These are phyloP conservation scores for Proterorhinus semilunaris DNA, from an alignment of 2,113 vertebrate genomes.

Conservation along the genomic window DNA sequence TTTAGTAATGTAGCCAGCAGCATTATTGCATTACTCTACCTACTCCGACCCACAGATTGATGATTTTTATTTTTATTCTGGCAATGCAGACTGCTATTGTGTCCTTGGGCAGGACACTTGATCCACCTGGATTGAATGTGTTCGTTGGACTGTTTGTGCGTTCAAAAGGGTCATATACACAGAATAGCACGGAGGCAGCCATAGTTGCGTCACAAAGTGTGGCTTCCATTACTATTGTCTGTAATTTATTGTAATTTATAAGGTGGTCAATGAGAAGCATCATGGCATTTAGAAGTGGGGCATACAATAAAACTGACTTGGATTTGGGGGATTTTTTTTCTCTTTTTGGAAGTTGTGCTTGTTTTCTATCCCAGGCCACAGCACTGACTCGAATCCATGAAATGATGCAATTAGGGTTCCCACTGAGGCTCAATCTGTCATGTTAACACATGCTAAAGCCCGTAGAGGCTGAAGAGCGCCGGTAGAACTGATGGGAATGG, in stretches of 20 bases:
- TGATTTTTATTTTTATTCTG: too few species aligned
- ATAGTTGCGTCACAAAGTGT: too few species aligned
- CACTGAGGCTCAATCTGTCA: constrained; percentile 81
- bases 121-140: too few species aligned
- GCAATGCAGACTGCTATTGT: too few species aligned
- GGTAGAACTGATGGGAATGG: constrained; percentile 54
- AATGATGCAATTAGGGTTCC: constrained; percentile 82
- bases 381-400: constrained; percentile 80
- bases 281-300: too few species aligned
- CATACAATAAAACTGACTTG: neutral
- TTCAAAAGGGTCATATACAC: too few species aligned
- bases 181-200: too few species aligned
- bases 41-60: neutral
- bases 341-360: constrained; percentile 60
- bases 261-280: neutral
- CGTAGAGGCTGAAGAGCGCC: constrained; percentile 59
- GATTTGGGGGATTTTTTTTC: neutral
- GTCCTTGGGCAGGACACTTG: too few species aligned
- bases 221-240: too few species aligned
- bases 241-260: too few species aligned
- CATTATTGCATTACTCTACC: neutral
- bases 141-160: too few species aligned
- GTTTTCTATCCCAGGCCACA: constrained; percentile 68
- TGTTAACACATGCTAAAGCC: constrained; percentile 73
- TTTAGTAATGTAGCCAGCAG: neutral